Base-by-base conservation (phyloP, 2,888 invertebrate species). In the Ornithoptera priamus region DNA sequence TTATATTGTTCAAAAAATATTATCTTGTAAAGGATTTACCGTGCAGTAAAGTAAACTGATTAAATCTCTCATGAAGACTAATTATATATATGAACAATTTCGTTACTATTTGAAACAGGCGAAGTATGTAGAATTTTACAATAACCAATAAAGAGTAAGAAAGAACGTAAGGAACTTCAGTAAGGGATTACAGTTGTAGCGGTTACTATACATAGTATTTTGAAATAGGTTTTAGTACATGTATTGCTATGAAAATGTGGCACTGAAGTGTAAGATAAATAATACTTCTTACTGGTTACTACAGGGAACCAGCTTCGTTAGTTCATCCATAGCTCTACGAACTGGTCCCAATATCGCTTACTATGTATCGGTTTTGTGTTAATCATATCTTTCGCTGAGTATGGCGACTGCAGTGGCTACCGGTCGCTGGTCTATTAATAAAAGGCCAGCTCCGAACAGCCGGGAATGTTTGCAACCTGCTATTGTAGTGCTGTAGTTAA, bases 281-380 rank as follows among this genome's bases (percentile, higher is more conserved):
- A 72, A 81, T 80, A n/a, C n/a, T 83, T 81, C 76, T 81, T 86
- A 89, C 87, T 88, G 85, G 84, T 80, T 85, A 85, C 82, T 83
- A 83, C 85, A 82, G 75, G 77, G 83, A 87, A 88, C 88, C 87
- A 84, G 89, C 84, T 85, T 82, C 77, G 84, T 83, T 85, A 79
- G 84, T 85, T 86, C 79, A 83, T 81, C 87, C 86, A 86, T 86
- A 86, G 83, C 83, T 82, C 84, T 80, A 83, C 81, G 81, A 85
- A 88, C 89, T 87, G 88, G 90, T 90, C 87, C 86, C 88, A 87
- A 88, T 90, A 90, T 89, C 88, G 86, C 90, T 88, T 89, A 90
- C 90, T 90, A 88, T 89, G 86, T 89, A 90, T 90, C 88, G 87
- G 79, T 83, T 89, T 88, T 89, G 90, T 89, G 89, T 89, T 92